phyloP scores from a whole-genome alignment of 2,888 invertebrate species.

The Acanthosoma haemorrhoidale region DNA sequence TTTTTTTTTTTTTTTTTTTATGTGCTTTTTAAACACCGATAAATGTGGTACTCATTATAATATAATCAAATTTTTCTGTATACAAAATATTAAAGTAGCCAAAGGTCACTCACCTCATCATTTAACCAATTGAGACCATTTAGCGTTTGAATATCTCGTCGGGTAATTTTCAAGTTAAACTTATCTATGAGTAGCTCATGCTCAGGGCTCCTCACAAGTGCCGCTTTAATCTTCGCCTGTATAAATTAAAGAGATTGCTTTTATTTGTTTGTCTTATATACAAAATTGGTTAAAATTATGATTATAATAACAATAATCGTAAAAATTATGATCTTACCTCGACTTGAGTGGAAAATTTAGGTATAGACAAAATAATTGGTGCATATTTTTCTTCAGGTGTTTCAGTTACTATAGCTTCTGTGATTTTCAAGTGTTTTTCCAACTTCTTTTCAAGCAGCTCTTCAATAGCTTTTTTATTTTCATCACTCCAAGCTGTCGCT shows the following conservation, averaged over 20 bases:
- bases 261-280: no score
- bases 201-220: constrained; percentile 55
- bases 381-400: constrained; percentile 49
- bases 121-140: constrained; percentile 87
- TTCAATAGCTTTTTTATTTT: constrained; percentile 46
- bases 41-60: no score
- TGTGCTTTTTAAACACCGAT: no score
- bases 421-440: constrained; percentile 47
- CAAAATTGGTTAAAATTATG: no score
- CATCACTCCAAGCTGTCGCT: constrained; percentile 42
- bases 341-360: constrained; percentile 64
- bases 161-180: constrained; percentile 58
- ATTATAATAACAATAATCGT: not conserved
- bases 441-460: constrained; percentile 47
- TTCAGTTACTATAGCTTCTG: constrained; percentile 49
- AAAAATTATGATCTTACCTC: constrained; percentile 45
- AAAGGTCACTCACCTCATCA: constrained; percentile 59
- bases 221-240: constrained; percentile 49
- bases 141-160: constrained; percentile 78
- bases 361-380: constrained; percentile 47
- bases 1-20: no score
- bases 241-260: constrained; percentile 26
- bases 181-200: constrained; percentile 61
- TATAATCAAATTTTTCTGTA: no score
- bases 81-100: no score